These are phyloP conservation scores for Platichthys stellatus DNA, from an alignment of 2,113 vertebrate species.

Conservation along the genomic window DNA sequence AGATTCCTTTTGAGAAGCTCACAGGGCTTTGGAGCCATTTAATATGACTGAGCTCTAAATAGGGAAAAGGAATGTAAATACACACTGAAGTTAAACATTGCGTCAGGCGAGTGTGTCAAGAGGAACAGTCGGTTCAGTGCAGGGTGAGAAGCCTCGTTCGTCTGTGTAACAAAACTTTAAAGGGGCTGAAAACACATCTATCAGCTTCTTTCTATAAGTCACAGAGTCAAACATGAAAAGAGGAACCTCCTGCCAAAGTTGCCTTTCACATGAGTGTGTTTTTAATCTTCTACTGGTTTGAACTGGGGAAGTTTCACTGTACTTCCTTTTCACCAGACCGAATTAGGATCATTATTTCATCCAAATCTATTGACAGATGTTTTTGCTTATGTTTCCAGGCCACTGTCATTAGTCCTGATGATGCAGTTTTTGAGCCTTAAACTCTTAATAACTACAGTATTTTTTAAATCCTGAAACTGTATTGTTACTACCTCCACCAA, in stretches of 20 bases:
- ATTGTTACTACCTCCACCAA: background rate
- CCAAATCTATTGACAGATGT: no score
- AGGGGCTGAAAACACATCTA: background rate
- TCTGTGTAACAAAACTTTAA: background rate
- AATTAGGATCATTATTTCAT: background rate
- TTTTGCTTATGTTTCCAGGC: background rate
- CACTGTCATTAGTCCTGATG: background rate
- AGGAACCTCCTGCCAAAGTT: no score
- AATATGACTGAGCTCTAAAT: constrained; percentile 9
- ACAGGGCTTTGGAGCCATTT: background rate
- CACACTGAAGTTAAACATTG: constrained; percentile 20
- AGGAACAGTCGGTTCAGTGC: background rate
- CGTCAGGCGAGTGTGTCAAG: constrained; percentile 5
- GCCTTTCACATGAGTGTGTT: no score
- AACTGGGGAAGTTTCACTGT: no score
- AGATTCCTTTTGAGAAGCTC: constrained; percentile 7
- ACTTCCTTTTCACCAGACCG: background rate
- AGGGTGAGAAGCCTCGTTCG: background rate
- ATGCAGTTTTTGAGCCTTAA: background rate
- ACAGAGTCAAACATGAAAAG: no score
- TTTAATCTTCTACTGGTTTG: background rate
- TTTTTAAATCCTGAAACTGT: background rate
- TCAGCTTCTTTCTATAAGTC: background rate
- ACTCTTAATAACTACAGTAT: background rate
- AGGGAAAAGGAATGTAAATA: constrained; percentile 5